Percentiles rank a stretch among this genome's conserved stretches.
Evolutionary conservation across 2,797 vertebrate genomes (phyloP).

Genomic region (Zalophus californianus): DNA sequence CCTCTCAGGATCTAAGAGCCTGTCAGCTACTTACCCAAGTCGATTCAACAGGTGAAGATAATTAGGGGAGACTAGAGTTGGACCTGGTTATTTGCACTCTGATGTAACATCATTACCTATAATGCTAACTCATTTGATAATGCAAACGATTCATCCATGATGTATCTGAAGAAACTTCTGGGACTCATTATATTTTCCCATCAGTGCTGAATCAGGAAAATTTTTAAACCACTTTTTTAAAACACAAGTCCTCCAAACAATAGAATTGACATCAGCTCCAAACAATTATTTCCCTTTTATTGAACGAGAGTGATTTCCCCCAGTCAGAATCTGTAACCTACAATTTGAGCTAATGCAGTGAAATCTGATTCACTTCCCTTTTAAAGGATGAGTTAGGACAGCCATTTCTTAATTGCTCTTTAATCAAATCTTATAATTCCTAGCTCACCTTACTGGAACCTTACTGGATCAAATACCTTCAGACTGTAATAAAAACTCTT

Average conservation of each 20-base stretch:
- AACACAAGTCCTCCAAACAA: neutral
- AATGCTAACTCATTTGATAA: neutral
- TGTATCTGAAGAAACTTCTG: neutral
- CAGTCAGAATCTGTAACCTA: neutral
- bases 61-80: too few species aligned
- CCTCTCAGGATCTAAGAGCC: neutral
- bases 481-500: neutral
- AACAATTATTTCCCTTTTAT: neutral
- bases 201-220: neutral
- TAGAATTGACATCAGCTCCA: neutral
- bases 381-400: constrained; percentile 59
- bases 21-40: neutral
- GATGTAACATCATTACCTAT: fast-evolving
- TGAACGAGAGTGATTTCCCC: neutral
- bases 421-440: constrained; percentile 45
- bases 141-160: neutral
- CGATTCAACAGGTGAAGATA: neutral
- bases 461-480: neutral
- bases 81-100: neutral
- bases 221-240: neutral
- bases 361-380: neutral
- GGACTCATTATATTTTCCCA: neutral
- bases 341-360: neutral
- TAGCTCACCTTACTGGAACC: neutral
- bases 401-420: constrained; percentile 76